Conservation (phyloP, 2,113 vertebrate genomes). For the Gymnorhina tibicen region DNA sequence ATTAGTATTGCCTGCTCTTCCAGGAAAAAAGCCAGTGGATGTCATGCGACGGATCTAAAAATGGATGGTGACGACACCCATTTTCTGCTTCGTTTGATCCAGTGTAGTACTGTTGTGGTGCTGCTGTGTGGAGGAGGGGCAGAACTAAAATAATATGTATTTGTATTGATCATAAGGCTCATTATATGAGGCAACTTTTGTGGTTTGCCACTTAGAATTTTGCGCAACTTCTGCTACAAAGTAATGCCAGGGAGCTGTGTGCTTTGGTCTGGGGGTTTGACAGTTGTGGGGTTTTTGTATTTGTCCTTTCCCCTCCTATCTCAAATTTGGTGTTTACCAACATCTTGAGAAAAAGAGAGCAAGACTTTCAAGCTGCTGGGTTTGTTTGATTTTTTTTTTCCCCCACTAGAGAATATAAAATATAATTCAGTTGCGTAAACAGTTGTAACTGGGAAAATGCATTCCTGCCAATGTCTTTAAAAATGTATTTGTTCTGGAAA, state of each 20-base stretch:
- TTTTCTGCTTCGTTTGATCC: neutral
- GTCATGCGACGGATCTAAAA: neutral
- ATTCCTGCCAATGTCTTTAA: neutral
- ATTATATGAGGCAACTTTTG: neutral
- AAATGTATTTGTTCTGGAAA: neutral
- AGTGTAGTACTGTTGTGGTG: neutral
- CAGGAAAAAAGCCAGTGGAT: conserved; percentile 22
- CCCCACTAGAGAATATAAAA: neutral
- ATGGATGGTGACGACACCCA: neutral
- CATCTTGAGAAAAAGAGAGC: neutral
- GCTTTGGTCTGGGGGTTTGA: neutral
- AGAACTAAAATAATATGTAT: neutral
- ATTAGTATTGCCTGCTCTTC: neutral
- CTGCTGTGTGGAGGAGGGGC: neutral
- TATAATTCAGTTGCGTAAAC: neutral
- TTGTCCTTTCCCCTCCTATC: neutral
- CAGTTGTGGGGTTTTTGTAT: neutral
- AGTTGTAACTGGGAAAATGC: neutral
- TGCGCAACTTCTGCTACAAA: neutral
- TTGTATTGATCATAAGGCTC: neutral
- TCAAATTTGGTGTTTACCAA: neutral
- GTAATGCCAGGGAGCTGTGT: neutral
- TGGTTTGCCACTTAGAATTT: neutral
- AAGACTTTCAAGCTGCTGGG: neutral
- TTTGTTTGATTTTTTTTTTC: neutral